Evolutionary conservation across 2,888 invertebrate genomes (phyloP), one percentile per base, ranked within the genome.

Genomic region (Nudaria mundana): DNA sequence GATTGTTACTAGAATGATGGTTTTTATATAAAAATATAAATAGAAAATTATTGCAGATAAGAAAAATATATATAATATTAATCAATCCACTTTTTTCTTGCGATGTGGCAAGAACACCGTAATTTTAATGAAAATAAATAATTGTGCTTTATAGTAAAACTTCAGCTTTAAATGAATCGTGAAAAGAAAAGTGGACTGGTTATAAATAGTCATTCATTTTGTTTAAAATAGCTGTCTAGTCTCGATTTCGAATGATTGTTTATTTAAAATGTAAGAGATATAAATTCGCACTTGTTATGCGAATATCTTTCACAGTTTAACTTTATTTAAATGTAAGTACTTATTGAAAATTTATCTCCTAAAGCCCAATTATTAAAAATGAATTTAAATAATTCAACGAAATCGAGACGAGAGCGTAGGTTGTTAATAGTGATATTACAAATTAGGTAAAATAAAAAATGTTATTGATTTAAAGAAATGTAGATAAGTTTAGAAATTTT

Each of bases 381-480:
- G 10, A 25, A 18, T 13, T 24, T 5, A 18, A 7, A 13, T 32
- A 31, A 32, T 38, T 64, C 57, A 65, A 68, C 71, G 78, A 75
- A 78, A 65, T 82, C 83, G 84, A 78, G 79, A 75, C 63, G 59
- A 37, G 81, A 77, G 85, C 78, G 82, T 86, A 86, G 85, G 71
- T 83, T 85, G 86, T 86, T 86, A 81, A 80, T 87, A 87, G 86
- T 85, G 84, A 86, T 86, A 87, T 79, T 84, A 85, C 76, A 78
- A 76, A 75, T 75, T 84, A 86, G 81, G 81, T 75, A 73, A 79
- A 76, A 24, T 46, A 53, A 57, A 66, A 78, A 79, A 82, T 84
- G 86, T 86, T 87, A 83, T 85, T 85, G 75, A 83, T 86, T 86
- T 81, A 70, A 76, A 71, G 50, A 54, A 80, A 61, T 52, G 77